A percentile compares a stretch with the other conserved stretches of the same genome.
phyloP scores from a whole-genome alignment of 2,113 vertebrate genomes.

The Catharus minimus region DNA sequence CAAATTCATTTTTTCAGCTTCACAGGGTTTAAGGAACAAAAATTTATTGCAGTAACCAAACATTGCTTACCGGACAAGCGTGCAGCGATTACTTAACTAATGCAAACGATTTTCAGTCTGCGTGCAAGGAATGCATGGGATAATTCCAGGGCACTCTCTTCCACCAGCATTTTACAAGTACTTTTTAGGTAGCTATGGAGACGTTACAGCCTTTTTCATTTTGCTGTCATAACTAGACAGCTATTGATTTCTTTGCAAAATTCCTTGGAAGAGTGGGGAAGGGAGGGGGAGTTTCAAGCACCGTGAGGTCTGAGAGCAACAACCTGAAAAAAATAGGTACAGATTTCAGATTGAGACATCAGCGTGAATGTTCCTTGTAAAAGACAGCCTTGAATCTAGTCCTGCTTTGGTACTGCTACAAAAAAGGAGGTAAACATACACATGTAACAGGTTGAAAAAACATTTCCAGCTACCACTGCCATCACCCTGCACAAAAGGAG shows the following conservation, averaged over 20 bases:
- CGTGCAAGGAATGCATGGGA: slow-evolving; percentile 23
- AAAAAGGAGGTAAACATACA: neutral
- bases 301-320: neutral
- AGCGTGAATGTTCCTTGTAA: neutral
- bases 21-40: neutral
- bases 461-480: neutral
- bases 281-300: neutral
- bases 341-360: neutral
- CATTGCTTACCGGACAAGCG: neutral
- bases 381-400: neutral
- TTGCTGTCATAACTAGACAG: slow-evolving; percentile 29
- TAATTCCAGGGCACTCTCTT: slow-evolving; percentile 11
- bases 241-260: slow-evolving; percentile 28
- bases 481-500: neutral
- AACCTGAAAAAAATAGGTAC: neutral
- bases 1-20: neutral
- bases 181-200: slow-evolving; percentile 37
- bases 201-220: slow-evolving; percentile 16
- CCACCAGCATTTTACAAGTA: neutral
- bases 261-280: neutral
- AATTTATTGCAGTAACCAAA: neutral
- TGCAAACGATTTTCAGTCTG: slow-evolving; percentile 35
- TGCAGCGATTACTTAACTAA: slow-evolving; percentile 22
- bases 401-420: neutral
- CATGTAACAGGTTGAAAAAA: neutral